These are phyloP conservation scores for Hylyphantes graminicola DNA, from an alignment of 1,140 invertebrate genomes.

Conservation along the genomic window DNA sequence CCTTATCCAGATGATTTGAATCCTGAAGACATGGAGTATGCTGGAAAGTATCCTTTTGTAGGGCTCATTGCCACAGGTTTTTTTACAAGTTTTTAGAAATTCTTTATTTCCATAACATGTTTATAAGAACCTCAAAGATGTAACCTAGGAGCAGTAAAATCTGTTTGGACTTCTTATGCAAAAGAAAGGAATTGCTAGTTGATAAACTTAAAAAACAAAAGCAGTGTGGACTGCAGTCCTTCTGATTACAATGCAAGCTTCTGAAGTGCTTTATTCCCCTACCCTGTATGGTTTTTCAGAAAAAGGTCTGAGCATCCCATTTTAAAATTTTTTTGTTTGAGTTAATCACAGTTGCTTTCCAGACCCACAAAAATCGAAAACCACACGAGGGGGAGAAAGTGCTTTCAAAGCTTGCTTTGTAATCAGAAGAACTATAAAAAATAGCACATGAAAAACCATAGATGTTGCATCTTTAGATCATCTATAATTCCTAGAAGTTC, in stretches of 20 bases:
- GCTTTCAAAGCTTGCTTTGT: too few species aligned
- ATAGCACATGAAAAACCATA: not conserved
- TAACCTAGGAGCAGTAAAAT: not conserved
- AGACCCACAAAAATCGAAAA: too few species aligned
- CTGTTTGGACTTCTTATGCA: too few species aligned
- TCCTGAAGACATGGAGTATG: conserved; percentile 71
- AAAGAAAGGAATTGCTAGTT: not conserved
- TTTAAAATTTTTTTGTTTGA: too few species aligned
- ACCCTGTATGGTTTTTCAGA: too few species aligned
- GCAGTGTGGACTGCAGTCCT: too few species aligned
- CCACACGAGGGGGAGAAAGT: too few species aligned
- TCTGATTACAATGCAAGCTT: too few species aligned
- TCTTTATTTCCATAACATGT: not conserved
- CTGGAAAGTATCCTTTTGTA: conserved; percentile 70
- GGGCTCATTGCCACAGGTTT: conserved; percentile 43
- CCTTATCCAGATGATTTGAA: conserved; percentile 70
- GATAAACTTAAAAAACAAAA: not conserved
- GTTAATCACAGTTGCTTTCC: too few species aligned
- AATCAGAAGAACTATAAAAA: too few species aligned
- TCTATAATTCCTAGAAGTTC: not conserved
- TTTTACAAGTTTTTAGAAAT: not conserved
- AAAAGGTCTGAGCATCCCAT: too few species aligned
- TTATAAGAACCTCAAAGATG: not conserved
- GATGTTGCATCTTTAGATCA: not conserved
- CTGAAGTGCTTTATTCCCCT: too few species aligned